A percentile compares a stretch with the other conserved stretches of the same genome.
Evolutionary conservation across 2,113 vertebrate genomes (phyloP).

Genomic region (Glaucidium brasilianum): DNA sequence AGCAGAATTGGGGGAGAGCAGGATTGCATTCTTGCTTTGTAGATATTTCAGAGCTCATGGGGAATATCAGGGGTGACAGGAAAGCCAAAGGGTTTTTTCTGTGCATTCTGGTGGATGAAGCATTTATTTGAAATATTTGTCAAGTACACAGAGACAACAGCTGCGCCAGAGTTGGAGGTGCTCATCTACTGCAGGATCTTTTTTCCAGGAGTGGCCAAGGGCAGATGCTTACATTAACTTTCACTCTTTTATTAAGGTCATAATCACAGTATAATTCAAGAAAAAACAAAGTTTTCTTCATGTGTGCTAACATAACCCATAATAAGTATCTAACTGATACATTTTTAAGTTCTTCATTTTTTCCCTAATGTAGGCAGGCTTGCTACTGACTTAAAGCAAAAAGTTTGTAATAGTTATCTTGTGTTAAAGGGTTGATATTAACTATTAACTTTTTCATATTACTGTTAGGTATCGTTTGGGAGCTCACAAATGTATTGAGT

Average conservation of each 20-base stretch:
- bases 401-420: not conserved
- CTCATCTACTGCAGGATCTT: not conserved
- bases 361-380: not conserved
- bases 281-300: not conserved
- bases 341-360: not conserved
- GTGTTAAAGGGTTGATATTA: not conserved
- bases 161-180: not conserved
- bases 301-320: not conserved
- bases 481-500: slow-evolving; percentile 90
- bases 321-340: not conserved
- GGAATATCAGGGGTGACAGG: not conserved
- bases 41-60: not conserved
- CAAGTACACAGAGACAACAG: not conserved
- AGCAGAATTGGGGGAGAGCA: not conserved
- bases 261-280: not conserved
- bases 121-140: not conserved
- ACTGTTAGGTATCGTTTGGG: slow-evolving; percentile 69
- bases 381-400: not conserved
- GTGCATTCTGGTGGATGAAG: not conserved
- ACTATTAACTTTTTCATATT: not conserved
- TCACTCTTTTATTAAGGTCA: not conserved
- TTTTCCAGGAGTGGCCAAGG: not conserved
- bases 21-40: not conserved
- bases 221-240: not conserved
- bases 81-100: not conserved